Evolutionary conservation across 2,113 vertebrate species (phyloP).

Genomic region (Vireo altiloquus): DNA sequence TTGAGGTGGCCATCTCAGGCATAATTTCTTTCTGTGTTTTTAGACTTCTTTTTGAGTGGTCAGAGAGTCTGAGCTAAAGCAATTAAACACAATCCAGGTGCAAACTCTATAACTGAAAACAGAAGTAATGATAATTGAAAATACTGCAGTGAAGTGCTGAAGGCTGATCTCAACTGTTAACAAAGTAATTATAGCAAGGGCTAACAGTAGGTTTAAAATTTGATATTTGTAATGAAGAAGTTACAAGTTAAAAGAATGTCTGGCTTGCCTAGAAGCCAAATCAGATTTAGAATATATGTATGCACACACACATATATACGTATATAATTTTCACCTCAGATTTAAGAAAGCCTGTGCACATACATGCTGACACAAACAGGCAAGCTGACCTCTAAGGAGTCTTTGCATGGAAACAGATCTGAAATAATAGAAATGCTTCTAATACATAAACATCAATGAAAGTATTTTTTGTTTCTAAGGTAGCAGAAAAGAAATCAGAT

Average conservation of each 20-base stretch:
- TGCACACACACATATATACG: rapidly evolving
- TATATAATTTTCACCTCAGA: neutral
- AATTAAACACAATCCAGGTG: neutral
- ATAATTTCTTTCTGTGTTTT: neutral
- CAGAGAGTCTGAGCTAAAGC: neutral
- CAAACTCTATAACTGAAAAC: neutral
- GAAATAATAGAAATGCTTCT: neutral
- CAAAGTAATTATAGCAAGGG: neutral
- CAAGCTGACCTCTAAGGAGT: neutral
- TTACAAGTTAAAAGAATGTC: neutral
- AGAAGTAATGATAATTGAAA: neutral
- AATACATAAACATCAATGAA: neutral
- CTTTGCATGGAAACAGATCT: neutral
- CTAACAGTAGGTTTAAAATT: neutral
- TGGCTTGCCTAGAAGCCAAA: neutral
- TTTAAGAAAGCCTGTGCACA: neutral
- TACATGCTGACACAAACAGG: neutral
- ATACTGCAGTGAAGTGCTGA: neutral
- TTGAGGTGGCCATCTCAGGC: too few relatives aligned
- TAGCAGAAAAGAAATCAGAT: neutral
- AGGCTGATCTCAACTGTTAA: neutral
- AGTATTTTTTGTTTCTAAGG: neutral
- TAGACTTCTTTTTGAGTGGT: neutral
- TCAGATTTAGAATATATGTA: neutral
- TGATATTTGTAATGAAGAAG: neutral